Conservation (phyloP, 2,888 invertebrate genomes). For the Rotaria socialis region DNA sequence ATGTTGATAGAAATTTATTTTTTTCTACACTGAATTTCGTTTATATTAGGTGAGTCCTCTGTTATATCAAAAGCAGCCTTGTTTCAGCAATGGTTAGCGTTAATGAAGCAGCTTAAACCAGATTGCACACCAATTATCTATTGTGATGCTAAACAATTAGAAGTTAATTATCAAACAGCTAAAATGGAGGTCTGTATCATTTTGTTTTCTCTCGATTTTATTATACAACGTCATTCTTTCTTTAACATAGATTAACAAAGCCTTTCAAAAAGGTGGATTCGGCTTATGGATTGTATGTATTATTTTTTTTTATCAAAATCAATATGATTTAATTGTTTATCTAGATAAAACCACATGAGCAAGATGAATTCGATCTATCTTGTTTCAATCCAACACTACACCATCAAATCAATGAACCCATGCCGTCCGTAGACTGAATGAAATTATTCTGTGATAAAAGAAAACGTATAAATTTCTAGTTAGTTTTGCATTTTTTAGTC, state of each 20-base stretch:
- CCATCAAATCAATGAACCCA: neutral
- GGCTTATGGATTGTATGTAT: constrained; percentile 41
- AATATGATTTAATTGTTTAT: neutral
- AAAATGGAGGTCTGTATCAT: neutral
- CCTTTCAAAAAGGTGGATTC: constrained; percentile 37
- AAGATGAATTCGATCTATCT: constrained; percentile 30
- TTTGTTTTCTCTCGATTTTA: neutral
- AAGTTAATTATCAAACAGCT: constrained; percentile 38
- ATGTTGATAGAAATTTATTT: neutral
- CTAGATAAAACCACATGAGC: constrained; percentile 23
- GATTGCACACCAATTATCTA: neutral
- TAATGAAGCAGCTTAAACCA: constrained; percentile 21
- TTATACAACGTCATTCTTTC: neutral
- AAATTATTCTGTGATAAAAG: neutral
- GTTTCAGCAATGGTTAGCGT: constrained; percentile 38
- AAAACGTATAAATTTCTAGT: neutral
- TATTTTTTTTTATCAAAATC: neutral
- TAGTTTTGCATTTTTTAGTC: neutral
- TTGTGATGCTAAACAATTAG: constrained; percentile 38
- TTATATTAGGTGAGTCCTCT: constrained; percentile 24
- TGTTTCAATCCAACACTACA: neutral
- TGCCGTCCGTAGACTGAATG: neutral
- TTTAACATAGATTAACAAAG: constrained; percentile 17
- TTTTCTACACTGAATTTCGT: no score
- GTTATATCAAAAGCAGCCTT: constrained; percentile 35